Conservation (phyloP, 2,113 vertebrate genomes). For the Arizona elegans region DNA sequence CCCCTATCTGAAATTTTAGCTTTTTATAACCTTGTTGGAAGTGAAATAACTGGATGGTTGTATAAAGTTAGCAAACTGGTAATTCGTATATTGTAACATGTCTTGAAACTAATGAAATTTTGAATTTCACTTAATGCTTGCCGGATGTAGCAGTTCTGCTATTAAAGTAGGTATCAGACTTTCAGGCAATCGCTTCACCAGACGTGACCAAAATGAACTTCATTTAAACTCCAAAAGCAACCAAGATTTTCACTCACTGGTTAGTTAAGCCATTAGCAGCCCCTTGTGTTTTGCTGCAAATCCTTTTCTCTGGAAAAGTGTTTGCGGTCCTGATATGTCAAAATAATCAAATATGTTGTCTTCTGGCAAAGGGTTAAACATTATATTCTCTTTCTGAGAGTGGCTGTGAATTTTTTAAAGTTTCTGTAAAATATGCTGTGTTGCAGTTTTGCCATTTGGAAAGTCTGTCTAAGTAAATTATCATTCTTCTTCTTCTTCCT, state of each 20-base stretch:
- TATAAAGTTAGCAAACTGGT: background rate
- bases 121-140: background rate
- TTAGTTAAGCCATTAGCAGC: constrained; percentile 15
- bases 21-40: background rate
- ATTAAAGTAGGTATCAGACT: background rate
- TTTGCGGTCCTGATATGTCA: background rate
- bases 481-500: too few species aligned
- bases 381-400: background rate
- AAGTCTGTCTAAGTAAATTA: background rate
- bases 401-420: background rate
- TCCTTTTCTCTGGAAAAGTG: background rate
- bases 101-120: background rate
- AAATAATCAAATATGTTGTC: constrained; percentile 14
- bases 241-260: constrained; percentile 5
- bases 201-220: constrained; percentile 10
- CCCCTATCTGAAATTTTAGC: background rate
- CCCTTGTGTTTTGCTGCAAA: background rate
- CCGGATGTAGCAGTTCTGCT: background rate
- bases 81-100: background rate
- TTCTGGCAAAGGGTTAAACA: constrained; percentile 5
- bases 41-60: background rate
- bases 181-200: background rate
- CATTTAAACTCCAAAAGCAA: background rate
- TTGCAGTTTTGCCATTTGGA: background rate
- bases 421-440: background rate